Conservation (phyloP, 2,113 vertebrate species). For the Zeus faber region DNA sequence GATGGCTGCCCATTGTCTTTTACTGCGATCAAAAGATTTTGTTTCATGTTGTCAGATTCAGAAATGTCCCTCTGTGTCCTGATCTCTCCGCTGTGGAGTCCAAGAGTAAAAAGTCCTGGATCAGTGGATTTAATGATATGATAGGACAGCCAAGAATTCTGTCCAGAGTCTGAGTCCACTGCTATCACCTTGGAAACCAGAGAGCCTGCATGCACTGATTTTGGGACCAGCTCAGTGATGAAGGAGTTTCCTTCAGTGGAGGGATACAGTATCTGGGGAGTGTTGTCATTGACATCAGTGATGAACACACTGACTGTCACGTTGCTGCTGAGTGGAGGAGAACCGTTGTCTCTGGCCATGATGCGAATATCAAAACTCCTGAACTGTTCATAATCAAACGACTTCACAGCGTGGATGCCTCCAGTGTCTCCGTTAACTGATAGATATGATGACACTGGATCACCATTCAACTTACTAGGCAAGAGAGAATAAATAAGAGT, state of each 20-base stretch:
- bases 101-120: conserved; percentile 78
- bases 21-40: conserved; percentile 77
- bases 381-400: conserved; percentile 74
- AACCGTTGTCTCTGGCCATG: not conserved
- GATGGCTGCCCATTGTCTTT: conserved; percentile 80
- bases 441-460: conserved; percentile 65
- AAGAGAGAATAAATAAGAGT: conserved; percentile 70
- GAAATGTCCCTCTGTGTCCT: conserved; percentile 74
- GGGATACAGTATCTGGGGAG: not conserved
- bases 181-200: not conserved
- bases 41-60: conserved; percentile 76
- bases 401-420: conserved; percentile 60
- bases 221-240: not conserved
- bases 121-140: conserved; percentile 75
- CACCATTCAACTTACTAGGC: conserved; percentile 48
- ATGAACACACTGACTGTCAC: not conserved
- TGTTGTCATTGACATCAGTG: not conserved
- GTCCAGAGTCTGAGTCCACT: conserved; percentile 57
- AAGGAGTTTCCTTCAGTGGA: not conserved
- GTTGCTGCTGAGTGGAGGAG: not conserved
- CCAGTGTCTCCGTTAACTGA: conserved; percentile 75
- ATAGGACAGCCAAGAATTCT: conserved; percentile 65
- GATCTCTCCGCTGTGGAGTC: conserved; percentile 80
- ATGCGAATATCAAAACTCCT: not conserved
- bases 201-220: not conserved